Evolutionary conservation across 2,113 vertebrate species (phyloP).

Genomic region (Eira barbara): DNA sequence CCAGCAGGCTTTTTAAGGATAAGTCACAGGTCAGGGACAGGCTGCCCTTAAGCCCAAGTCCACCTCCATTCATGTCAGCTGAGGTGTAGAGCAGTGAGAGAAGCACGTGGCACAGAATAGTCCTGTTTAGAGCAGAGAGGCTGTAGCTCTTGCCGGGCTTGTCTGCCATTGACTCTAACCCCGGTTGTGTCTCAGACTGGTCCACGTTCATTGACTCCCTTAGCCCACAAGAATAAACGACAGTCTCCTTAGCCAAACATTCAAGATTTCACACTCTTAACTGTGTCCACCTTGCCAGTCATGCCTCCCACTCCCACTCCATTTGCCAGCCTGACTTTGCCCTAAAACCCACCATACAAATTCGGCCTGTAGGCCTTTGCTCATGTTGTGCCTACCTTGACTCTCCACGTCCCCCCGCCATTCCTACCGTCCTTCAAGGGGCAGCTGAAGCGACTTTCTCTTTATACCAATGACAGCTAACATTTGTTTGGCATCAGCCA

Average conservation of each 20-base stretch:
- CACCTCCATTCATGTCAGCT: neutral
- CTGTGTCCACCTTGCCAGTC: neutral
- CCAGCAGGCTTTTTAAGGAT: neutral
- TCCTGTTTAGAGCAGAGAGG: neutral
- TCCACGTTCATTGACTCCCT: neutral
- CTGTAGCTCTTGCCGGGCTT: neutral
- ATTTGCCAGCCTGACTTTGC: neutral
- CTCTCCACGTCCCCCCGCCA: accelerated
- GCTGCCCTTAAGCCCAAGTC: neutral
- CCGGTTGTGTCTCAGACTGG: neutral
- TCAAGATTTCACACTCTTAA: neutral
- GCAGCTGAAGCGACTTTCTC: neutral
- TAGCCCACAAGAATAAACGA: neutral
- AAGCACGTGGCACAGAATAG: neutral
- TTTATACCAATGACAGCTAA: neutral
- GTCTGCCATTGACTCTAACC: neutral
- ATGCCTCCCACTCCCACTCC: neutral
- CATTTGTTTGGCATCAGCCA: neutral
- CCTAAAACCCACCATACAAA: neutral
- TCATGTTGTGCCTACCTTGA: neutral
- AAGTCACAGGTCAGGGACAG: neutral
- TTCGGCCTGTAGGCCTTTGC: neutral
- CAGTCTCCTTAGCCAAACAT: neutral
- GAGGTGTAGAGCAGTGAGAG: neutral
- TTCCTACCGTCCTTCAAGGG: neutral